phyloP scores from a whole-genome alignment of 2,888 invertebrate species.

The Plebejus anna region DNA sequence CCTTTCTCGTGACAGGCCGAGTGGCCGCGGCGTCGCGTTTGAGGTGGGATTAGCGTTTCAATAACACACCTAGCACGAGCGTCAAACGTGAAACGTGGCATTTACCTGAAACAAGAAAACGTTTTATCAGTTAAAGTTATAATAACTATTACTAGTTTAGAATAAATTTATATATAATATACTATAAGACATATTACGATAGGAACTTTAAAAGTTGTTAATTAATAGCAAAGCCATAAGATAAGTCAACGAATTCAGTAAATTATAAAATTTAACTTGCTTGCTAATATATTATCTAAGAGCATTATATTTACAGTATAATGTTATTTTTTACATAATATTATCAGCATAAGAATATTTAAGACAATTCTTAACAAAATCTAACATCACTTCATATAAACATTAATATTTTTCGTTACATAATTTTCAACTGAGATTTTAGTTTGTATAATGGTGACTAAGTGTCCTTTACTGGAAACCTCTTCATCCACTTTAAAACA shows the following conservation, averaged over 20 bases:
- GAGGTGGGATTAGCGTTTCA: slow-evolving; percentile 50
- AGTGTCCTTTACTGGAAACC: slow-evolving; percentile 19
- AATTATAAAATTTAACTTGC: too few species aligned
- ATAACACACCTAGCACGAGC: slow-evolving; percentile 54
- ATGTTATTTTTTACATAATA: too few species aligned
- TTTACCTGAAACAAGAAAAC: slow-evolving; percentile 48
- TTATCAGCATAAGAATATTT: too few species aligned
- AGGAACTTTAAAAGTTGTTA: too few species aligned
- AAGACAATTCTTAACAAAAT: neutral
- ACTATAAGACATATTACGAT: too few species aligned
- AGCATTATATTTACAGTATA: too few species aligned
- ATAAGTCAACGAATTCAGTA: too few species aligned
- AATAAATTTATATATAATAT: neutral
- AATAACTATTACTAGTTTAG: neutral
- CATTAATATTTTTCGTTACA: neutral
- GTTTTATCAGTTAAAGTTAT: neutral
- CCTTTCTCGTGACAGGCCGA: neutral
- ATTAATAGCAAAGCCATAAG: too few species aligned
- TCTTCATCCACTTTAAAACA: neutral
- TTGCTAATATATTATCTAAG: too few species aligned
- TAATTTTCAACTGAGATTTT: slow-evolving; percentile 18
- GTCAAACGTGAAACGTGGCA: slow-evolving; percentile 42
- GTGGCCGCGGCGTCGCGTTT: slow-evolving; percentile 39
- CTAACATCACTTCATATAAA: neutral
- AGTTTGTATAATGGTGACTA: neutral